These are phyloP conservation scores for Rhagoletis pomonella DNA, from an alignment of 1,140 invertebrate species.

Conservation along the genomic window DNA sequence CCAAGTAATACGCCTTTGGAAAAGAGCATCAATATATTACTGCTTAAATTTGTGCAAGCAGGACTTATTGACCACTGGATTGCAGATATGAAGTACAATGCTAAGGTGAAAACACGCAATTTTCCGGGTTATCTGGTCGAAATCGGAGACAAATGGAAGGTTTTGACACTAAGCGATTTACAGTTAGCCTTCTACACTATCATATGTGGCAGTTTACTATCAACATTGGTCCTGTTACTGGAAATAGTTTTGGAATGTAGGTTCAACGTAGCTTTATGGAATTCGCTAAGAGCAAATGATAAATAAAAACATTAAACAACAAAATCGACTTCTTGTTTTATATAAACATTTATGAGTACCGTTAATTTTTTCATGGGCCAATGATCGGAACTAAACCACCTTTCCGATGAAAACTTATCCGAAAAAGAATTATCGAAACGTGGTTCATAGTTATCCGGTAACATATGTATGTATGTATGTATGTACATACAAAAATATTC, in stretches of 20 bases:
- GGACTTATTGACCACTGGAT: conserved; percentile 69
- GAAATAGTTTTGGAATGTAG: conserved; percentile 31
- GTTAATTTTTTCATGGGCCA: too few relatives aligned
- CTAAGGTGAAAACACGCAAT: conserved; percentile 63
- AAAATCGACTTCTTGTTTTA: too few relatives aligned
- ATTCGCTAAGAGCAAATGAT: too few relatives aligned
- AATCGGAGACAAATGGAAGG: conserved; percentile 64
- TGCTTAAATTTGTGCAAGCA: conserved; percentile 61
- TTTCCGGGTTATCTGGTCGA: conserved; percentile 64
- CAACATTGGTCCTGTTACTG: conserved; percentile 40
- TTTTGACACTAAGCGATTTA: conserved; percentile 66
- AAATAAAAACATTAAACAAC: not conserved
- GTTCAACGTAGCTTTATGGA: not conserved
- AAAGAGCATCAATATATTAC: conserved; percentile 61
- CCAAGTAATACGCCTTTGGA: conserved; percentile 64
- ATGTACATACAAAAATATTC: too few relatives aligned
- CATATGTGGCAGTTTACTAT: conserved; percentile 60
- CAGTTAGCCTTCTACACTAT: conserved; percentile 69
- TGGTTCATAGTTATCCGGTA: too few relatives aligned
- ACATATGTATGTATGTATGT: too few relatives aligned
- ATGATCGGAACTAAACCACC: too few relatives aligned
- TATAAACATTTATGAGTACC: too few relatives aligned
- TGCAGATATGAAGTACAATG: conserved; percentile 63
- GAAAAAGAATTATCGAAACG: too few relatives aligned
- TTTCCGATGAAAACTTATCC: too few relatives aligned